Evolutionary conservation across 2,888 invertebrate genomes (phyloP).

Genomic region (Ochlodes sylvanus): DNA sequence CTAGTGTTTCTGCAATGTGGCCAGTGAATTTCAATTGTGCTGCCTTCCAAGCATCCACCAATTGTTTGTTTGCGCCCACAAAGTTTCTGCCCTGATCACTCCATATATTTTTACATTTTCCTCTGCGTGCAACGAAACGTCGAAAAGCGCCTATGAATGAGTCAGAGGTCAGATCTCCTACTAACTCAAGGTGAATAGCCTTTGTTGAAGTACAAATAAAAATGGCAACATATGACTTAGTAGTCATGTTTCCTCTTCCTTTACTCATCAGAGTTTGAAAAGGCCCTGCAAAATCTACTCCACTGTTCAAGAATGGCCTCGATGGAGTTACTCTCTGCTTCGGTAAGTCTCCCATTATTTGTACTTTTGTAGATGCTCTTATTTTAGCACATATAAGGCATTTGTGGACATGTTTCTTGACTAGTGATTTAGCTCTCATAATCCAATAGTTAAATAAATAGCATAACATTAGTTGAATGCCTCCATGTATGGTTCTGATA

Average conservation of each 20-base stretch:
- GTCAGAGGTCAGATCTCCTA: background rate
- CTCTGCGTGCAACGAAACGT: background rate
- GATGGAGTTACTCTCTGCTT: background rate
- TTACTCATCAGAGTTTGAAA: background rate
- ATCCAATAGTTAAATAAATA: conserved; percentile 1
- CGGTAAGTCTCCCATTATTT: background rate
- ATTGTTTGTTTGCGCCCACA: no score
- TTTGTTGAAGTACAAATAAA: background rate
- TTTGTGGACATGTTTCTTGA: background rate
- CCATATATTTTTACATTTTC: background rate
- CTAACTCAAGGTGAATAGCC: background rate
- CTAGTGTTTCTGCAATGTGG: background rate
- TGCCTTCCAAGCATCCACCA: background rate
- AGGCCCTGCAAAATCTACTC: background rate
- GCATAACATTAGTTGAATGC: background rate
- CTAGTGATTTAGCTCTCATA: background rate
- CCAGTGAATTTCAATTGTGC: background rate
- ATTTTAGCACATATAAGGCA: background rate
- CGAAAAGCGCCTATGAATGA: background rate
- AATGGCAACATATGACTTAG: background rate
- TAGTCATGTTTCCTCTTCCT: background rate
- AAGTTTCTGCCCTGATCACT: background rate
- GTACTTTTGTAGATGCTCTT: background rate
- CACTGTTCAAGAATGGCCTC: background rate
- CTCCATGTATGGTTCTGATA: background rate